Conservation (phyloP, 2,113 vertebrate species). For the Clarias batrachus region DNA sequence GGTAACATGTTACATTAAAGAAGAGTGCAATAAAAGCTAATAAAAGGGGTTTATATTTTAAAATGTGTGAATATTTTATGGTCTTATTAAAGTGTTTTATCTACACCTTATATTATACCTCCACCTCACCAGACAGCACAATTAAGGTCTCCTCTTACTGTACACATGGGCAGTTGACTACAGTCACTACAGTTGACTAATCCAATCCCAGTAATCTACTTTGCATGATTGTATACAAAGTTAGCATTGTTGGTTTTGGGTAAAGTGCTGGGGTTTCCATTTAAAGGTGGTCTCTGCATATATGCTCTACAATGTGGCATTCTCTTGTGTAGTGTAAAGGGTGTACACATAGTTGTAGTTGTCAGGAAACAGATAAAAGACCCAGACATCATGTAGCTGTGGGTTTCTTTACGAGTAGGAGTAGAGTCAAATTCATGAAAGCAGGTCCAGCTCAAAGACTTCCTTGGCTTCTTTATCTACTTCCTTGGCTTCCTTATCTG, state of each 20-base stretch:
- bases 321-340: slow-evolving; percentile 79
- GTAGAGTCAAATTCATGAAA: slow-evolving; percentile 85
- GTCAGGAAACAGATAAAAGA: slow-evolving; percentile 90
- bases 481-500: slow-evolving; percentile 57
- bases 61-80: not conserved
- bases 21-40: not conserved
- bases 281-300: slow-evolving; percentile 84
- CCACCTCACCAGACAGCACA: slow-evolving; percentile 82
- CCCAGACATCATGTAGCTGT: slow-evolving; percentile 81
- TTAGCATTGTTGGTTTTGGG: slow-evolving; percentile 79
- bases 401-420: slow-evolving; percentile 70
- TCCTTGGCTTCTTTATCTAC: slow-evolving; percentile 59
- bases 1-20: not conserved
- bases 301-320: slow-evolving; percentile 82
- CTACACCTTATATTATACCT: slow-evolving; percentile 28
- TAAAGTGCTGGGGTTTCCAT: slow-evolving; percentile 84
- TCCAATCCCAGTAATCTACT: slow-evolving; percentile 85
- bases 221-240: slow-evolving; percentile 86
- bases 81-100: not conserved
- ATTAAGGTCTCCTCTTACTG: slow-evolving; percentile 75
- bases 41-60: not conserved
- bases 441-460: slow-evolving; percentile 78
- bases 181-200: slow-evolving; percentile 77
- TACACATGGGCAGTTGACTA: slow-evolving; percentile 78
- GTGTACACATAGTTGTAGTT: slow-evolving; percentile 92